These are phyloP conservation scores for Drosophila helvetica DNA, from an alignment of 2,888 invertebrate genomes.

Conservation along the genomic window DNA sequence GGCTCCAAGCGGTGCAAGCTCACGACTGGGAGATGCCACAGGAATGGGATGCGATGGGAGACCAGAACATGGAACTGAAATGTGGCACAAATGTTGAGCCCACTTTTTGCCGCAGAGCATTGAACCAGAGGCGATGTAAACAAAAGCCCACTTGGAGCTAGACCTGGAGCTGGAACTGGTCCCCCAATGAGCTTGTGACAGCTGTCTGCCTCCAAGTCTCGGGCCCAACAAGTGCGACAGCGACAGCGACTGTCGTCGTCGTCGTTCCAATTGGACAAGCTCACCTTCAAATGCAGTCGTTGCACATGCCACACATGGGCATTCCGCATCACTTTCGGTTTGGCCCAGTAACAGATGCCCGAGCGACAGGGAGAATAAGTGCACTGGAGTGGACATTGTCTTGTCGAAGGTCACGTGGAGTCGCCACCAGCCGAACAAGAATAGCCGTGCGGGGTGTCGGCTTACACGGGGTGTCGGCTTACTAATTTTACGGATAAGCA, in stretches of 20 bases:
- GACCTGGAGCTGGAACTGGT: background rate
- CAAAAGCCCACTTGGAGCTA: conserved; percentile 22
- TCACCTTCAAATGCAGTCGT: conserved; percentile 64
- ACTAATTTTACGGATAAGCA: conserved; percentile 14
- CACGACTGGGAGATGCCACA: conserved; percentile 6
- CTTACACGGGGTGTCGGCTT: conserved; percentile 41
- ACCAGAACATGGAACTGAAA: background rate
- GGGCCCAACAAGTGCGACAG: conserved; percentile 39
- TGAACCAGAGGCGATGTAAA: conserved; percentile 24
- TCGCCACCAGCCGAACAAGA: background rate
- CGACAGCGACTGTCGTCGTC: conserved; percentile 10
- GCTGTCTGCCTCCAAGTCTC: conserved; percentile 37
- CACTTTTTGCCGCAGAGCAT: conserved; percentile 22
- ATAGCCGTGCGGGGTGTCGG: conserved; percentile 29
- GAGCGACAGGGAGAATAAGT: conserved; percentile 17
- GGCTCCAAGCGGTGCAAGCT: background rate
- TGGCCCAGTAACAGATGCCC: conserved; percentile 50
- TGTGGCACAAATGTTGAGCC: background rate
- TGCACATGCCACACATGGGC: conserved; percentile 10
- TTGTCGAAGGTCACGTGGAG: conserved; percentile 60
- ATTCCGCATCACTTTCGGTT: conserved; percentile 69
- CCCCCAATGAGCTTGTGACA: conserved; percentile 31
- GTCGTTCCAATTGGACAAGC: conserved; percentile 61
- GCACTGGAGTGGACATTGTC: conserved; percentile 30
- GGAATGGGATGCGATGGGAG: conserved; percentile 26